Conservation (phyloP, 2,888 invertebrate genomes). For the Willowsia nigromaculata region DNA sequence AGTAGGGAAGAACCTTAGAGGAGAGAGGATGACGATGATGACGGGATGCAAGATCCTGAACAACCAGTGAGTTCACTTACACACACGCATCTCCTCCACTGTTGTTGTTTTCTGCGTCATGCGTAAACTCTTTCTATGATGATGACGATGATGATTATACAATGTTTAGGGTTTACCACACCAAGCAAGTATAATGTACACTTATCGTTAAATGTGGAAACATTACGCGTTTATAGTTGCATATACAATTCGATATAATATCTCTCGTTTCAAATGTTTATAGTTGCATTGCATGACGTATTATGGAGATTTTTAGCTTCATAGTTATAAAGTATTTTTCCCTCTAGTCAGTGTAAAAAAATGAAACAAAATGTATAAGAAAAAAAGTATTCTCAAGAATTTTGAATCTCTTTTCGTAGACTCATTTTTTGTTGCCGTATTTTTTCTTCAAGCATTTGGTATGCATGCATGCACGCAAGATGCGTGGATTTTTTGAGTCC, state of each 20-base stretch:
- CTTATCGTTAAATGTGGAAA: background rate
- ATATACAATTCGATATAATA: background rate
- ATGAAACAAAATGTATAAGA: background rate
- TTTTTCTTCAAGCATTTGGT: background rate
- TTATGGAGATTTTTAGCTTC: background rate
- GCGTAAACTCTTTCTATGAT: background rate
- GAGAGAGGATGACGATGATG: background rate
- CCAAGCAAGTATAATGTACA: background rate
- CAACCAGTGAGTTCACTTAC: background rate
- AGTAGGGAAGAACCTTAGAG: background rate
- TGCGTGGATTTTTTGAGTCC: background rate
- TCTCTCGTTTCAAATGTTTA: background rate
- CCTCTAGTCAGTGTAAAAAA: constrained; percentile 17
- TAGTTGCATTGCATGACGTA: background rate
- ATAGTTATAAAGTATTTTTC: background rate
- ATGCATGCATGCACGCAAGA: constrained; percentile 18
- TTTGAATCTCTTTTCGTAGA: background rate
- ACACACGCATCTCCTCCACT: background rate
- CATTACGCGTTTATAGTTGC: background rate
- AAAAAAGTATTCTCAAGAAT: constrained; percentile 16
- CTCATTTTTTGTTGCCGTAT: constrained; percentile 2
- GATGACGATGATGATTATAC: background rate
- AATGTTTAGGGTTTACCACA: background rate
- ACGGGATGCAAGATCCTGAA: background rate
- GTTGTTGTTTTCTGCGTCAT: constrained; percentile 20